Evolutionary conservation across 2,888 invertebrate species (phyloP).

Genomic region (Athalia circularis): DNA sequence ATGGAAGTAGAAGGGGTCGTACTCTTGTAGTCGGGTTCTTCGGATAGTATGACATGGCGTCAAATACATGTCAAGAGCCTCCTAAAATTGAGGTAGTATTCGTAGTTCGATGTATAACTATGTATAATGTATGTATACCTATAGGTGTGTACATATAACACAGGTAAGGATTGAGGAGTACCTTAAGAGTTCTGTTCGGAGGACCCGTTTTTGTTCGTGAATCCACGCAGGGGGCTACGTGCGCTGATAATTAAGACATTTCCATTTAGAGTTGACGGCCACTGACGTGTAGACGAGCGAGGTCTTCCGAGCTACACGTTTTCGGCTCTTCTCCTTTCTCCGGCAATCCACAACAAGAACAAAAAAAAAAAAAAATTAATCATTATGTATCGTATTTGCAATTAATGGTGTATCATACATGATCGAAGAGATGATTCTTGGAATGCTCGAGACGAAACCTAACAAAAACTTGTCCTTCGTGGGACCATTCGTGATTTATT

Average conservation of each 20-base stretch:
- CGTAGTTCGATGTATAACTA: background rate
- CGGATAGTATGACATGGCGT: conserved; percentile 16
- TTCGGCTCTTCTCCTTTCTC: conserved; percentile 20
- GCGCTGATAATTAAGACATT: conserved; percentile 70
- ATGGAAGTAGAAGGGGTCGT: background rate
- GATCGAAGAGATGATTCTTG: conserved; percentile 39
- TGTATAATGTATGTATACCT: background rate
- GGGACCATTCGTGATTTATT: conserved; percentile 48
- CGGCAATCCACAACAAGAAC: background rate
- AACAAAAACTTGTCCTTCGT: conserved; percentile 36
- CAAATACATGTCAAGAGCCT: conserved; percentile 21
- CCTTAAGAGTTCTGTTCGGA: conserved; percentile 39
- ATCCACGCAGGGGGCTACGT: conserved; percentile 56
- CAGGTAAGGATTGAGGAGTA: conserved; percentile 23
- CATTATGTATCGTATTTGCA: conserved; percentile 46
- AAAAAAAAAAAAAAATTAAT: conserved; percentile 30
- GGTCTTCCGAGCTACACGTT: conserved; percentile 46
- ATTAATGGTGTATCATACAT: conserved; percentile 45
- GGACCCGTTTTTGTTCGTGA: conserved; percentile 44
- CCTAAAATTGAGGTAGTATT: conserved; percentile 18
- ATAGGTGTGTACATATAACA: background rate
- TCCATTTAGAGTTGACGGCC: conserved; percentile 69
- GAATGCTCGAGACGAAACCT: conserved; percentile 7
- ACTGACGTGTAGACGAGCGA: conserved; percentile 60
- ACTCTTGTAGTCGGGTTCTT: conserved; percentile 13